Evolutionary conservation across 2,113 vertebrate genomes (phyloP).

Genomic region (Parus major): DNA sequence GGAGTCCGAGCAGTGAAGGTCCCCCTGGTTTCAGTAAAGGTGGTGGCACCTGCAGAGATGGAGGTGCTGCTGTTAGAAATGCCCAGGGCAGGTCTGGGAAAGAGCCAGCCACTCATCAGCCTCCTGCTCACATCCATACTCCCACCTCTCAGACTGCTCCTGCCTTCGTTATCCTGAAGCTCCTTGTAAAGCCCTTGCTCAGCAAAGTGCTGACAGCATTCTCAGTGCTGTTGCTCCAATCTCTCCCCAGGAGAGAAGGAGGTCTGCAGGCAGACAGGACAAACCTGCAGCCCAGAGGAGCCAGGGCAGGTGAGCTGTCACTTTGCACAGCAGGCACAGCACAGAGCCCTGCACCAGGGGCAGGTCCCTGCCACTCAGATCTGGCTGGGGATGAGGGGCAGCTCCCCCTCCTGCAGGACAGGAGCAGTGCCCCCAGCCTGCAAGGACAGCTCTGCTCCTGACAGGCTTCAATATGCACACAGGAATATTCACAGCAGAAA

Average conservation of each 20-base stretch:
- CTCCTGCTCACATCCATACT: neutral
- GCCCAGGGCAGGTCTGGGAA: neutral
- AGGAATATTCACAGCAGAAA: neutral
- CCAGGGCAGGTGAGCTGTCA: neutral
- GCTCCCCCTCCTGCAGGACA: neutral
- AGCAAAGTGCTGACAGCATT: neutral
- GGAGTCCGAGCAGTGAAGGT: neutral
- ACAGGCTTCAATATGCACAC: fast-evolving
- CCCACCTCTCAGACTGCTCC: neutral
- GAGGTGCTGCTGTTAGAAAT: neutral
- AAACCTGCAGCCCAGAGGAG: neutral
- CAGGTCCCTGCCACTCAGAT: neutral
- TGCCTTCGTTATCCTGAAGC: neutral
- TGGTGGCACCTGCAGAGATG: neutral
- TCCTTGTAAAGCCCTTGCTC: neutral
- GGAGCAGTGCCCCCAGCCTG: neutral
- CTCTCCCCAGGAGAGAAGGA: neutral
- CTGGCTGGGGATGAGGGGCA: neutral
- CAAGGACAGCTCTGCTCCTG: fast-evolving
- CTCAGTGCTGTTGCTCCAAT: neutral
- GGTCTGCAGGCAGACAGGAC: neutral
- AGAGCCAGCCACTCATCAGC: fast-evolving
- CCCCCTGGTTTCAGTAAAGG: neutral
- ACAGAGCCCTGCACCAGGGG: fast-evolving
- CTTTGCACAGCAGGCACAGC: neutral